Evolutionary conservation across 2,797 vertebrate species (phyloP).

Genomic region (Enteromius paludinosus): DNA sequence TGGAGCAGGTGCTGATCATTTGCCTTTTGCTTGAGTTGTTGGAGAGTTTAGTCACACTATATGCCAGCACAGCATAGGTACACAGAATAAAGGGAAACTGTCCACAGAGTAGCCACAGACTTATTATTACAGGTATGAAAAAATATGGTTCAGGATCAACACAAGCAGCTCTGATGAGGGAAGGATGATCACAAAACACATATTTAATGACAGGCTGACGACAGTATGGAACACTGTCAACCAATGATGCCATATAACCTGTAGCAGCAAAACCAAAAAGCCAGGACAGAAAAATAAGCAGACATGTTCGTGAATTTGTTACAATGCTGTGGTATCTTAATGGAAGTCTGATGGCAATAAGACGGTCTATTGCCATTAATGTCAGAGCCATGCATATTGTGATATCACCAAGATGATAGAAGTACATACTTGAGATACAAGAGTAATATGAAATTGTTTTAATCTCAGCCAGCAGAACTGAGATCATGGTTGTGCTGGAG

Average conservation of each 20-base stretch:
- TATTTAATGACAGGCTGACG: conserved; percentile 58
- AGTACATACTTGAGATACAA: conserved; percentile 51
- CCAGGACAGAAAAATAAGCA: conserved; percentile 51
- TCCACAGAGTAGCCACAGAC: not conserved
- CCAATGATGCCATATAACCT: not conserved
- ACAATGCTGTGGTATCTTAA: conserved; percentile 52
- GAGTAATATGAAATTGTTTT: conserved; percentile 57
- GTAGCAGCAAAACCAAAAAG: not conserved
- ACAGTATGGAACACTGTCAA: conserved; percentile 53
- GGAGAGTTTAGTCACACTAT: conserved; percentile 37
- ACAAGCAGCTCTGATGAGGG: conserved; percentile 55
- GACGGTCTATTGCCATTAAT: conserved; percentile 49
- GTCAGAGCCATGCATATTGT: conserved; percentile 34
- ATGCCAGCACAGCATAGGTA: conserved; percentile 43
- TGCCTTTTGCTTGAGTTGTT: conserved; percentile 36
- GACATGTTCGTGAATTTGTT: conserved; percentile 35
- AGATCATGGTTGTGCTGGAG: conserved; percentile 54
- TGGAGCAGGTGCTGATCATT: conserved; percentile 41
- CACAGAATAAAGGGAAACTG: conserved; percentile 49
- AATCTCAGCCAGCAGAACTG: conserved; percentile 46
- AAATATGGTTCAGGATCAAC: conserved; percentile 59
- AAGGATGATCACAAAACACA: conserved; percentile 50
- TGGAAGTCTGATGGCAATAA: conserved; percentile 52
- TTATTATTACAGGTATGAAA: not conserved
- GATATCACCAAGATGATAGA: conserved; percentile 54